Conservation (phyloP, 2,797 vertebrate genomes). For the Sphaeramia orbicularis region DNA sequence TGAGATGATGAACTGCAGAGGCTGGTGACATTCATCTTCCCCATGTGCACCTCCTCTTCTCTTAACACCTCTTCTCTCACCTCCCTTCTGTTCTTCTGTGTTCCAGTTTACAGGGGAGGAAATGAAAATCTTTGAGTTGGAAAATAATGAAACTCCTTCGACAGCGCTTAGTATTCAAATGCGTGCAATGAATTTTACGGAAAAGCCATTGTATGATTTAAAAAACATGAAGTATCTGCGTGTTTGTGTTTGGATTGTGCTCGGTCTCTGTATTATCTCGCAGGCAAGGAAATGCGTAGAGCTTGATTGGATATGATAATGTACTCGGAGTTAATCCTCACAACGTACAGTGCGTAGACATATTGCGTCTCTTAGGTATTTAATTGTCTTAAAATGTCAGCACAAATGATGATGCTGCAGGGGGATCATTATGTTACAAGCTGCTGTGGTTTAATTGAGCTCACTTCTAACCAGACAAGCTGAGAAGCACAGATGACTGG, state of each 20-base stretch:
- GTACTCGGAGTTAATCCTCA: conserved; percentile 34
- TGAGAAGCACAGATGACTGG: conserved; percentile 35
- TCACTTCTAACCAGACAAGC: conserved; percentile 55
- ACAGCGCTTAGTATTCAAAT: conserved; percentile 11
- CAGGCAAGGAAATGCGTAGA: neutral
- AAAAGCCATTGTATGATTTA: neutral
- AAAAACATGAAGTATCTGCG: neutral
- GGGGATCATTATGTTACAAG: conserved; percentile 68
- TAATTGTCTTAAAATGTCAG: conserved; percentile 83
- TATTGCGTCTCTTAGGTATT: conserved; percentile 66
- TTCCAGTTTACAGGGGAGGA: conserved; percentile 22
- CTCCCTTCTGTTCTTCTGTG: conserved; percentile 28
- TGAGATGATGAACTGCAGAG: conserved; percentile 83
- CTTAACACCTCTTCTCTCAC: conserved; percentile 35
- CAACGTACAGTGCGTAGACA: conserved; percentile 33
- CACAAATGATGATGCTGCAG: conserved; percentile 66
- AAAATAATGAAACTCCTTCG: conserved; percentile 20
- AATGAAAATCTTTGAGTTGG: conserved; percentile 26
- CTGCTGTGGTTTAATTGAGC: conserved; percentile 58
- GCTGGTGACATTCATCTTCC: conserved; percentile 82
- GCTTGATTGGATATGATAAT: conserved; percentile 10
- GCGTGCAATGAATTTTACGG: neutral
- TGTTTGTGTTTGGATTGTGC: neutral
- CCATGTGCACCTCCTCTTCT: conserved; percentile 58
- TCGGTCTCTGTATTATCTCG: neutral